Evolutionary conservation across 2,113 vertebrate species (phyloP), one percentile per base, ranked within the genome.

Genomic region (Chloroceryle aenea): DNA sequence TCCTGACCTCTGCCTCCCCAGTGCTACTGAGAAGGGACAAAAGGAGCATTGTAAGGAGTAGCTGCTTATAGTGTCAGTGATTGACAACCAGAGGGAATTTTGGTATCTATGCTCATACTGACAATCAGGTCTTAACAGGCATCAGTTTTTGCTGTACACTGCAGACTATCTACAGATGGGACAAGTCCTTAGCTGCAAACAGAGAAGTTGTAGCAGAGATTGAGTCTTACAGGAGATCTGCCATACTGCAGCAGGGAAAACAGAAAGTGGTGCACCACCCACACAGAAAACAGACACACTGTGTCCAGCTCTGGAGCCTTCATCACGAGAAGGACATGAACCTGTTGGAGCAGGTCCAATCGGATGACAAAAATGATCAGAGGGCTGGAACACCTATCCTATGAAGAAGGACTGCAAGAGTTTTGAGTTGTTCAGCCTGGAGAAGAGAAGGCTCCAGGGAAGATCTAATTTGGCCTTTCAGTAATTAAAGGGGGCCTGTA

Each of bases 81-180:
- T 1, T 10, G 30, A 71, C 61, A 68, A 29, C 30, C 50, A 84
- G 26, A 18, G 15, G 7, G 38, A 29, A 56, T 40, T 86, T 82
- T 58, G 71, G 11, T 40, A 63, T 8, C 26, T 73, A 10, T 16
- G 15, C 25, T 73, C 9, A 7, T 52, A n/a, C 19, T 56, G 66
- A n/a, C 29, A 50, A 59, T 34, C 12, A 66, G 52, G 30, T 72
- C 30, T 61, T 48, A 75, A 73, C 9, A 61, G 18, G 43, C 19
- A 17, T 5, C 18, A 2, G 42, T 47, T 63, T 27, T 42, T 3
- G 0, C 3, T 45, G 22, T 29, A 17, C 7, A 7, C 25, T 67
- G 40, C 12, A 32, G 17, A 52, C 22, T 14, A 53, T 32, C 45
- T 43, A 30, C 5, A 23, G 26, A 26, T 7, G 59, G 32, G 18